Conservation (phyloP, 1,140 invertebrate genomes). For the Latrodectus geometricus region DNA sequence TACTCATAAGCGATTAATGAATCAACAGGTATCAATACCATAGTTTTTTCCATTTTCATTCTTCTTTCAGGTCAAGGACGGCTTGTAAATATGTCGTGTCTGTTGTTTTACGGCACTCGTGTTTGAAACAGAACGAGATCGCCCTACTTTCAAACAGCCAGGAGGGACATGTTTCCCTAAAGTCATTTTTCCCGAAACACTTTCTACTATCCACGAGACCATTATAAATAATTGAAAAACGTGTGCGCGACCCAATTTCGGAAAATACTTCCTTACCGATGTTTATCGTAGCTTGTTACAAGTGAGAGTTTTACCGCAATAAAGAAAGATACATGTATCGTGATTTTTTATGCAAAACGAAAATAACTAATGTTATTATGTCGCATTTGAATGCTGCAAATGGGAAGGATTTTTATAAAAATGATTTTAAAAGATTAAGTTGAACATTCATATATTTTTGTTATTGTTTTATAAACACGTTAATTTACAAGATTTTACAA, state of each 20-base stretch:
- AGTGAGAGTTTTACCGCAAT: background rate
- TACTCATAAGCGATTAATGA: no score
- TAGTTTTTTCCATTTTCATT: no score
- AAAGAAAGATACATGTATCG: background rate
- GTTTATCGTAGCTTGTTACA: background rate
- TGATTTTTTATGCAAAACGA: no score
- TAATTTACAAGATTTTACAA: no score
- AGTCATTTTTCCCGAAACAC: background rate
- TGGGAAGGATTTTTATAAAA: no score
- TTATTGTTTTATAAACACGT: no score
- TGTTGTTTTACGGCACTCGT: background rate
- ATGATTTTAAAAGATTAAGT: no score
- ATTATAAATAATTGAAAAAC: background rate
- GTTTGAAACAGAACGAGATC: background rate
- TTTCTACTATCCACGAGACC: background rate
- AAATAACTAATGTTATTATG: no score
- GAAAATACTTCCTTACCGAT: background rate
- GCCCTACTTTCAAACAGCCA: background rate
- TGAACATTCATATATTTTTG: no score
- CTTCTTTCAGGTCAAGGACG: background rate
- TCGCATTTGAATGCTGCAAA: no score
- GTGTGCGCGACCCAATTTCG: background rate
- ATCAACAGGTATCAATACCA: no score
- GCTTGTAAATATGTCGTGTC: background rate
- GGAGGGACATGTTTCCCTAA: background rate